Evolutionary conservation across 2,113 vertebrate species (phyloP), one percentile per base, ranked within the genome.

Genomic region (Pterophyllum scalare): DNA sequence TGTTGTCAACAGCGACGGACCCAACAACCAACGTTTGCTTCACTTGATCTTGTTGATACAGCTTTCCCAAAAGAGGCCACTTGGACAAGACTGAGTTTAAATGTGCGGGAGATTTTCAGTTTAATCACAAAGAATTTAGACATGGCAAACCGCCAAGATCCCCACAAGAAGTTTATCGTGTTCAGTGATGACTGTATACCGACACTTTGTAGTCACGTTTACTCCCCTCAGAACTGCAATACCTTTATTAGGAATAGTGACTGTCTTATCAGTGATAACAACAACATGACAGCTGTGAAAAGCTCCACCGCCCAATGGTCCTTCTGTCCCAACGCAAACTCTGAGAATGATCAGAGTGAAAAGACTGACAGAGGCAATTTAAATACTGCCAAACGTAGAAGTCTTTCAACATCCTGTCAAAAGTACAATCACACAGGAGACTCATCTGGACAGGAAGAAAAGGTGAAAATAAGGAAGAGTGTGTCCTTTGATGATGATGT

Each of bases 401-500:
- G 64, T 20, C 54, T 40, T 70, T 64, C 77, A 56, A 86, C 87
- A 78, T 67, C 74, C 31, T 38, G 8, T 74, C 49, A 74, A 14
- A 77, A 58, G 38, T 15, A 3, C 24, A 10, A 35, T 1, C 6
- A 59, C 60, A 13, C 40, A 6, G 65, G 40, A 57, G n/a, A 35
- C 28, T 94, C 0, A 88, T 94, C 94, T 90, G 59, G 93, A 7
- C 5, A 17, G 3, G 84, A 85, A 20, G 81, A 17, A 17, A 86
- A 75, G 0, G 79, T 83, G 56, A 94, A 87, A 15, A 94, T 93
- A 61, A 97, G 93, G 81, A 98, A 97, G 93, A 96, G 96, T 0
- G 97, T 99, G 52, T 96, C 96, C 0, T 99, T 99, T 83, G 96
- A 97, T 60, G 96, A 97, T 61, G 97, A 98, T 74, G 98, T 98